These are phyloP conservation scores for Prunella fulvescens DNA, from an alignment of 2,113 vertebrate species.

Conservation along the genomic window DNA sequence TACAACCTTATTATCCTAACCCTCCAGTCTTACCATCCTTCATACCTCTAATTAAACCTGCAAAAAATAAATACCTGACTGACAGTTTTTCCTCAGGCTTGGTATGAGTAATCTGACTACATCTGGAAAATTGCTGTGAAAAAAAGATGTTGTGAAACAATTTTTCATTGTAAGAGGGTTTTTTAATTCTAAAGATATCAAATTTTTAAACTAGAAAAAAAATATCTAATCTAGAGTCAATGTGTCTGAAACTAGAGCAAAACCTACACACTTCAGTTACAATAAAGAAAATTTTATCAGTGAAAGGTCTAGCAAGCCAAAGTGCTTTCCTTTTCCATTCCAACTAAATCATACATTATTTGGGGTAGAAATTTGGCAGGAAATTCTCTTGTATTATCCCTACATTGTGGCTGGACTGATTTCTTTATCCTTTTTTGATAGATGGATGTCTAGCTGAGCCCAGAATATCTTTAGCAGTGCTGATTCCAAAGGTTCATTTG, in stretches of 20 bases:
- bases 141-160: neutral
- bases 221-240: neutral
- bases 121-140: neutral
- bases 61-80: neutral
- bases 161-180: neutral
- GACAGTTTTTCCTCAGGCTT: neutral
- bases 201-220: neutral
- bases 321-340: slow-evolving; percentile 2
- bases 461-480: neutral
- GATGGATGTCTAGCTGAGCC: neutral
- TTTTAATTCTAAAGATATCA: neutral
- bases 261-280: neutral
- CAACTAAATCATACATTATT: neutral
- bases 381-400: neutral
- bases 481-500: slow-evolving; percentile 8
- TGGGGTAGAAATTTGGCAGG: neutral
- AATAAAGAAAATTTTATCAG: neutral
- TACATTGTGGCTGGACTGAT: neutral
- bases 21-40: neutral
- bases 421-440: slow-evolving; percentile 13
- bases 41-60: neutral
- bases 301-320: neutral
- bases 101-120: neutral
- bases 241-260: neutral
- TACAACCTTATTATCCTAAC: neutral